phyloP scores from a whole-genome alignment of 2,888 invertebrate genomes.

The Drosophila neonasuta region DNA sequence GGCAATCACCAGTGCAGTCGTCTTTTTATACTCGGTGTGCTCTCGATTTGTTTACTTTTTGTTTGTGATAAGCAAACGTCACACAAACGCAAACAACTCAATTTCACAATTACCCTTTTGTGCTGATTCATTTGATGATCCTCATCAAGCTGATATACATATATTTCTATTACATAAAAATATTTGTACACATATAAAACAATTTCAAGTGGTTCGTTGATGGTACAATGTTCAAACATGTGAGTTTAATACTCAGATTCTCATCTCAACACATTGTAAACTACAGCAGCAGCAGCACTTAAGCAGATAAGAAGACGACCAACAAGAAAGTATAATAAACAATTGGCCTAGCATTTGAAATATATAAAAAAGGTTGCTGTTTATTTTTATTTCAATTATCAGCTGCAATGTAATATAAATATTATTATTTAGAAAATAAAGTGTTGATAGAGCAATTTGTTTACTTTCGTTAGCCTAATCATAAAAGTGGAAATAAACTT shows the following conservation, averaged over 20 bases:
- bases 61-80: slow-evolving; percentile 17
- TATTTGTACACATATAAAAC: not conserved
- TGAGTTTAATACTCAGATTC: not conserved
- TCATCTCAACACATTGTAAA: not conserved
- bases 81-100: slow-evolving; percentile 7
- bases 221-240: not conserved
- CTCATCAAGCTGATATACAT: not conserved
- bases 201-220: not conserved
- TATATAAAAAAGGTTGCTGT: not conserved
- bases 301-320: not conserved
- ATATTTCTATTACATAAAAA: slow-evolving; percentile 1
- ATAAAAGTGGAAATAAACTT: not conserved
- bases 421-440: not conserved
- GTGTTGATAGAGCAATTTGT: no score
- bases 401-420: not conserved
- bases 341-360: not conserved
- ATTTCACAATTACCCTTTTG: slow-evolving; percentile 8
- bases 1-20: not conserved
- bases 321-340: not conserved
- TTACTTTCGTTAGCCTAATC: not conserved
- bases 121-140: slow-evolving; percentile 4
- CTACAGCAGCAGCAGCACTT: not conserved
- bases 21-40: slow-evolving; percentile 5
- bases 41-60: slow-evolving; percentile 3
- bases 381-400: not conserved